phyloP scores from a whole-genome alignment of 2,888 invertebrate genomes.

The Slavum lentiscoides region DNA sequence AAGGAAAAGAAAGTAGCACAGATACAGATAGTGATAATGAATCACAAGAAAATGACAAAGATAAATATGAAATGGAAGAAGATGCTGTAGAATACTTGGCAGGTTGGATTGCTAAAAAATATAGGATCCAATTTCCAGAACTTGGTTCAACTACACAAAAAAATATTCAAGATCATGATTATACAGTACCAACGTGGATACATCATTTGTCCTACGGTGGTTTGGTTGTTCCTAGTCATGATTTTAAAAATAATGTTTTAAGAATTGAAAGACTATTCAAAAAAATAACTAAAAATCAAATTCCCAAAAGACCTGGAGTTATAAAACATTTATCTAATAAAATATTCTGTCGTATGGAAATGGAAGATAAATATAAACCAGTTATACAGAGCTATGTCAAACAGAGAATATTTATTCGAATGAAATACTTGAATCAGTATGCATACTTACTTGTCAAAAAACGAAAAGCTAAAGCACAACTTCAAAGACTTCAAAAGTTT shows the following conservation, averaged over 20 bases:
- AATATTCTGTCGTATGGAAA: not conserved
- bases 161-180: not conserved
- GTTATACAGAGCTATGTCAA: not conserved
- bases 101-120: constrained; percentile 9
- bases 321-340: not conserved
- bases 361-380: constrained; percentile 3
- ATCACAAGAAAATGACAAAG: too few species aligned
- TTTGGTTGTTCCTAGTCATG: not conserved
- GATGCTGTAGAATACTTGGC: constrained; percentile 1
- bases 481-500: not conserved
- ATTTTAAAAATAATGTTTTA: constrained; percentile 1
- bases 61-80: not conserved
- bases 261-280: constrained; percentile 2
- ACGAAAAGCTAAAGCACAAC: not conserved
- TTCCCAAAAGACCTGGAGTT: not conserved
- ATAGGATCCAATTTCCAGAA: not conserved
- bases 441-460: not conserved
- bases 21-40: constrained; percentile 6
- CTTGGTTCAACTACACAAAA: constrained; percentile 16
- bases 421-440: not conserved
- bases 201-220: constrained; percentile 9
- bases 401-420: not conserved
- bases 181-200: constrained; percentile 5
- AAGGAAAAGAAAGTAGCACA: not conserved
- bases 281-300: constrained; percentile 13